These are phyloP conservation scores for Colletes gigas DNA, from an alignment of 1,140 invertebrate species.

Conservation along the genomic window DNA sequence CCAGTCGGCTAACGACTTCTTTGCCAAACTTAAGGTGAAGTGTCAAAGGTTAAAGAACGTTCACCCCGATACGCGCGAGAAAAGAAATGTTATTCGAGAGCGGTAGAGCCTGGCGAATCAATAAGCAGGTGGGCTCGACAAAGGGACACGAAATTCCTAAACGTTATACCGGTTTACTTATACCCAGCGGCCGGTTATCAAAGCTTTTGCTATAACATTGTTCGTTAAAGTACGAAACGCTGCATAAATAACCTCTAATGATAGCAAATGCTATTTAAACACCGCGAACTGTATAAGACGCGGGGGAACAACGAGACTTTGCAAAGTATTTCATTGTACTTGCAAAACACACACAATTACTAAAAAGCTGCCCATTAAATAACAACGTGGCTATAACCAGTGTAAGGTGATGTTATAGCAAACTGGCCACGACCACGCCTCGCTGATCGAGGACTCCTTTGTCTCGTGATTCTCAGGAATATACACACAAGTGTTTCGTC, in stretches of 20 bases:
- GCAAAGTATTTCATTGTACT: too few relatives aligned
- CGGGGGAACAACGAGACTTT: too few relatives aligned
- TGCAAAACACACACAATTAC: too few relatives aligned
- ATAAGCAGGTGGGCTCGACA: constrained; percentile 9
- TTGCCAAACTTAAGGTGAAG: constrained; percentile 29
- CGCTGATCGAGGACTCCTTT: too few relatives aligned
- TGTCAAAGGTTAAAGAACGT: constrained; percentile 41
- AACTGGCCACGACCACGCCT: too few relatives aligned
- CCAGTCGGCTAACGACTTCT: constrained; percentile 32
- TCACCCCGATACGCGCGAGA: constrained; percentile 8
- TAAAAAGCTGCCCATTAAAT: too few relatives aligned
- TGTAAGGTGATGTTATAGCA: too few relatives aligned
- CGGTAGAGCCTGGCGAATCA: constrained; percentile 23
- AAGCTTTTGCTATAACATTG: background rate
- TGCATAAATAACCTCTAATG: background rate
- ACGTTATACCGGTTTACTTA: background rate
- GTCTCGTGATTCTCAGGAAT: too few relatives aligned
- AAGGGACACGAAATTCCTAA: background rate
- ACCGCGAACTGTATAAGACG: too few relatives aligned
- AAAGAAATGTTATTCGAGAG: constrained; percentile 11
- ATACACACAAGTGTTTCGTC: too few relatives aligned
- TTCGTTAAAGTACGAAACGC: background rate
- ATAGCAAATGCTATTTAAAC: background rate
- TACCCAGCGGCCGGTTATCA: background rate
- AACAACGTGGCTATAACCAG: too few relatives aligned